These are phyloP conservation scores for Aspidapion aeneum DNA, from an alignment of 2,888 invertebrate species.

Conservation along the genomic window DNA sequence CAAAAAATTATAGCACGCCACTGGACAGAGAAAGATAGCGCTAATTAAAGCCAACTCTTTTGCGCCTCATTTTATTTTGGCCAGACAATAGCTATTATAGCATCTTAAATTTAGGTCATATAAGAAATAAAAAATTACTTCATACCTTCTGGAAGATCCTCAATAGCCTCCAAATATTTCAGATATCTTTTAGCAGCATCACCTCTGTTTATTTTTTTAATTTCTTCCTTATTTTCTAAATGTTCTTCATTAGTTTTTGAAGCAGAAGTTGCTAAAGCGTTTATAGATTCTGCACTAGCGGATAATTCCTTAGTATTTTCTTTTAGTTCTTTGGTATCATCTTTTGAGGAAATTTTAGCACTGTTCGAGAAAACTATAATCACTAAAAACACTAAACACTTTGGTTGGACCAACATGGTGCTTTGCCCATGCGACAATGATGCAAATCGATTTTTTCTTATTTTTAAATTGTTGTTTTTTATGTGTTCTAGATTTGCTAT, in stretches of 20 bases:
- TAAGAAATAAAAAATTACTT: too few species aligned
- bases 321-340: not conserved
- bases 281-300: not conserved
- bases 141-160: not conserved
- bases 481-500: too few species aligned
- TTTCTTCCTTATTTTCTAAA: not conserved
- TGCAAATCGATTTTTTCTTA: not conserved
- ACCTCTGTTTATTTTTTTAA: not conserved
- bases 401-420: not conserved
- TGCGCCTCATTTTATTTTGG: too few species aligned
- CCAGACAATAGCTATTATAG: too few species aligned
- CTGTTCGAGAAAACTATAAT: not conserved
- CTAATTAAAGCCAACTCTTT: too few species aligned
- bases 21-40: too few species aligned
- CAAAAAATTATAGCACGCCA: too few species aligned
- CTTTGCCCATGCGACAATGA: not conserved
- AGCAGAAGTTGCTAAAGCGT: not conserved
- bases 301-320: not conserved
- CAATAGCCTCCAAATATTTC: not conserved
- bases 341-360: not conserved
- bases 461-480: not conserved
- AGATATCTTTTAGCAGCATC: not conserved
- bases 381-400: not conserved
- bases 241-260: not conserved
- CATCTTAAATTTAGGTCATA: too few species aligned